Evolutionary conservation across 1,140 invertebrate genomes (phyloP).

Genomic region (Gonioctena quinquepunctata): DNA sequence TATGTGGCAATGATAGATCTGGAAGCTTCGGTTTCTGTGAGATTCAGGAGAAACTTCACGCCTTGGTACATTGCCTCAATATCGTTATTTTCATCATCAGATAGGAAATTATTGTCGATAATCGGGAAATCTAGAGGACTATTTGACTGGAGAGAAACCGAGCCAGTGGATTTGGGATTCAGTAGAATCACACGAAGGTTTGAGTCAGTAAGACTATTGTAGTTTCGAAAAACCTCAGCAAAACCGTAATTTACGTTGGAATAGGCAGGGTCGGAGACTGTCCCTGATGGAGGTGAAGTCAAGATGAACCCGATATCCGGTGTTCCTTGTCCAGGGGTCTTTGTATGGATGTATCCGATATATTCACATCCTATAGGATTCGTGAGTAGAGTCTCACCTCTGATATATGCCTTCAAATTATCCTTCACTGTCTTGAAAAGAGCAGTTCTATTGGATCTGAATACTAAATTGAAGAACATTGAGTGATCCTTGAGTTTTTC

Average conservation of each 20-base stretch:
- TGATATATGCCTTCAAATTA: slow-evolving; percentile 21
- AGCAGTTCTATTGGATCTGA: slow-evolving; percentile 33
- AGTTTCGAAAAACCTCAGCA: not conserved
- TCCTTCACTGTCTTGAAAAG: not conserved
- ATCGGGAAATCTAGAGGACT: slow-evolving; percentile 75
- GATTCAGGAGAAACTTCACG: slow-evolving; percentile 61
- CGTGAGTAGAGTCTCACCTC: slow-evolving; percentile 10
- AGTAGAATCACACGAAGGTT: slow-evolving; percentile 65
- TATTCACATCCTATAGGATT: not conserved
- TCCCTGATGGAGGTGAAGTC: not conserved
- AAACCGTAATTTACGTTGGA: not conserved
- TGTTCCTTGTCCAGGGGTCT: not conserved
- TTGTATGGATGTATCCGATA: slow-evolving; percentile 2
- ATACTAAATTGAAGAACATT: slow-evolving; percentile 59
- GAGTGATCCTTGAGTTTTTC: slow-evolving; percentile 79
- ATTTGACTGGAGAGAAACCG: slow-evolving; percentile 65
- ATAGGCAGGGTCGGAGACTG: not conserved
- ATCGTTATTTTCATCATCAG: slow-evolving; percentile 63
- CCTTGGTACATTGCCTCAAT: slow-evolving; percentile 67
- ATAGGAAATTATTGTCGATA: slow-evolving; percentile 78
- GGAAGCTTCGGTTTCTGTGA: slow-evolving; percentile 65
- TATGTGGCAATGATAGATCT: slow-evolving; percentile 62
- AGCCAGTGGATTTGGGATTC: slow-evolving; percentile 74
- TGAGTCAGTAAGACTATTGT: slow-evolving; percentile 44
- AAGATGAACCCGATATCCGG: not conserved